Percentiles rank a stretch among this genome's conserved stretches.
Conservation (phyloP, 2,113 vertebrate genomes). For the Hyaena hyaena region DNA sequence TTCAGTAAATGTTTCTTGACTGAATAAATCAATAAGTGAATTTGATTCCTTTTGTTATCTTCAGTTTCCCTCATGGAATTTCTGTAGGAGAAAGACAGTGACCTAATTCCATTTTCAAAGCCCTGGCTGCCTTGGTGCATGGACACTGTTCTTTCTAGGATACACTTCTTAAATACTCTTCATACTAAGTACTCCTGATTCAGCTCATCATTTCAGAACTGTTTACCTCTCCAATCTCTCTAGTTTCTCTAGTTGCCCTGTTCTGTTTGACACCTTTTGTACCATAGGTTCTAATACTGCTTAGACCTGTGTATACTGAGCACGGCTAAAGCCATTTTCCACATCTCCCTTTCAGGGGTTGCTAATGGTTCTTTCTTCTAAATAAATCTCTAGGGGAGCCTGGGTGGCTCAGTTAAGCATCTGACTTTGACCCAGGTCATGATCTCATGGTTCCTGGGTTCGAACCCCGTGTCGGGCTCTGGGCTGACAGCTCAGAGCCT, state of each 20-base stretch:
- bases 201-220: neutral
- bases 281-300: neutral
- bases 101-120: slow-evolving; percentile 21
- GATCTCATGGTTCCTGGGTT: too few species aligned
- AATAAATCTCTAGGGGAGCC: neutral
- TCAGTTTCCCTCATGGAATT: slow-evolving; percentile 20
- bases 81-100: neutral
- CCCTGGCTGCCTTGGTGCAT: neutral
- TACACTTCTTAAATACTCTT: neutral
- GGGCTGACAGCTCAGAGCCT: too few species aligned
- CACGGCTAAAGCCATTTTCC: slow-evolving; percentile 11
- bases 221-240: neutral
- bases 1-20: slow-evolving; percentile 20
- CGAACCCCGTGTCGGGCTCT: too few species aligned
- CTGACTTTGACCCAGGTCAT: too few species aligned
- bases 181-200: neutral
- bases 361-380: neutral
- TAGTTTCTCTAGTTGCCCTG: neutral
- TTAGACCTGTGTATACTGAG: neutral
- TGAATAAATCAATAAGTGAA: neutral
- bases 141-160: neutral
- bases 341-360: neutral
- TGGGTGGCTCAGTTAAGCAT: too few species aligned
- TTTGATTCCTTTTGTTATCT: neutral
- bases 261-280: slow-evolving; percentile 10